Evolutionary conservation across 2,113 vertebrate species (phyloP).

Genomic region (Centrocercus urophasianus): DNA sequence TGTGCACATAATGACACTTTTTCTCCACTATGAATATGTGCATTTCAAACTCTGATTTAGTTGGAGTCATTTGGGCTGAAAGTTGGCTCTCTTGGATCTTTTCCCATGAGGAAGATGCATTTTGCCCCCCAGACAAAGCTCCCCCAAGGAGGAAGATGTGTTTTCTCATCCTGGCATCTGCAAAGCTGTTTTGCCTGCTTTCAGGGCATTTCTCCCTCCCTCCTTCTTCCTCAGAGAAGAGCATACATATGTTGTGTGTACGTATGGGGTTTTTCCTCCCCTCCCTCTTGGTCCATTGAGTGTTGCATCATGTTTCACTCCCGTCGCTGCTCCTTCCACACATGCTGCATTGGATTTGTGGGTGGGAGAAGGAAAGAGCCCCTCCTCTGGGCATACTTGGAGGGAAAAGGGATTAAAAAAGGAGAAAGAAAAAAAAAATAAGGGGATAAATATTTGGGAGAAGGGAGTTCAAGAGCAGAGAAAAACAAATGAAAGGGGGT

Average conservation of each 20-base stretch:
- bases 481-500: conserved; percentile 26
- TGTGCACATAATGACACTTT: background rate
- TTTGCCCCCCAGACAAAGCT: background rate
- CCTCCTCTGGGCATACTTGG: background rate
- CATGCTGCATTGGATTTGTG: accelerated
- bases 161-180: background rate
- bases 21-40: background rate
- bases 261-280: accelerated
- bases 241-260: background rate
- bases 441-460: background rate
- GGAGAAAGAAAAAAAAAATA: too few species aligned
- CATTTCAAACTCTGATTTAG: background rate
- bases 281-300: background rate
- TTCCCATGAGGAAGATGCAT: background rate
- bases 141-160: accelerated
- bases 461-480: background rate
- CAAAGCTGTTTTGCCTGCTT: background rate
- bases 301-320: background rate
- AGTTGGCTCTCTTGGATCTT: background rate
- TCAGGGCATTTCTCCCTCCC: background rate
- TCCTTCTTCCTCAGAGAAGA: background rate
- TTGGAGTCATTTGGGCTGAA: background rate
- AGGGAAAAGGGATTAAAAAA: background rate
- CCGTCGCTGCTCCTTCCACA: background rate
- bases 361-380: background rate